Base-by-base conservation (phyloP, 2,113 vertebrate genomes). In the Micromys minutus region DNA sequence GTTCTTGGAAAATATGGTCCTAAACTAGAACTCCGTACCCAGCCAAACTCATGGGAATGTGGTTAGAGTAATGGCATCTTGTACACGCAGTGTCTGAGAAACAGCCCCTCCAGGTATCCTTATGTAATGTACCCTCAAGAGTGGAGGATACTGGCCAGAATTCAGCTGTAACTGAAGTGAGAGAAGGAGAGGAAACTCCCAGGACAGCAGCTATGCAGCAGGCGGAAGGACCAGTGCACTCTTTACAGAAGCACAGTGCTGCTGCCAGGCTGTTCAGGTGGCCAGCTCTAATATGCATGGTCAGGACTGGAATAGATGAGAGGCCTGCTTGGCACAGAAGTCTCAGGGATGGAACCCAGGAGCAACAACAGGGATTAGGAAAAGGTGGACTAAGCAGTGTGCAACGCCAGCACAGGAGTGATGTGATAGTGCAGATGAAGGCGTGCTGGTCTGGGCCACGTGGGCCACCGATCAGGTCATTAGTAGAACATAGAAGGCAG, bases 21-120 rank as follows among this genome's bases (percentile, higher is more conserved):
- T 55, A 74, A 59, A 91, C 55, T 67, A 72, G 55, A 93, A 79
- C 89, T 94, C 21, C 91, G 34, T 89, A 89, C 47, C 77, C 21
- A 93, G 79, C 17, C 61, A 89, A 93, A 87, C n/a, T 83, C 42
- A 31, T 75, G 57, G 92, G 75, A 81, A 29, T 77, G 4, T 76
- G 31, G 7, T 47, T 81, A 76, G 57, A 76, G 89, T 83, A 80
- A 76, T 90, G 69, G n/a, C 39, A 61, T 86, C 79, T 91, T 42
- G 71, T 74, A 84, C 22, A 67, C 79, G 31, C 26, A 61, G 84
- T 42, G 9, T 79, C 71, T 94, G 39, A 88, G 93, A 91, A 76
- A 55, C 26, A 57, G 5, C 15, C 61, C 79, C 39, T 36, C 22
- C 21, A 45, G 17, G 17, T 4, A 63, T 5, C 21, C 13, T 59